These are phyloP conservation scores for Cantharis nigra DNA, from an alignment of 2,888 invertebrate genomes.

Conservation along the genomic window DNA sequence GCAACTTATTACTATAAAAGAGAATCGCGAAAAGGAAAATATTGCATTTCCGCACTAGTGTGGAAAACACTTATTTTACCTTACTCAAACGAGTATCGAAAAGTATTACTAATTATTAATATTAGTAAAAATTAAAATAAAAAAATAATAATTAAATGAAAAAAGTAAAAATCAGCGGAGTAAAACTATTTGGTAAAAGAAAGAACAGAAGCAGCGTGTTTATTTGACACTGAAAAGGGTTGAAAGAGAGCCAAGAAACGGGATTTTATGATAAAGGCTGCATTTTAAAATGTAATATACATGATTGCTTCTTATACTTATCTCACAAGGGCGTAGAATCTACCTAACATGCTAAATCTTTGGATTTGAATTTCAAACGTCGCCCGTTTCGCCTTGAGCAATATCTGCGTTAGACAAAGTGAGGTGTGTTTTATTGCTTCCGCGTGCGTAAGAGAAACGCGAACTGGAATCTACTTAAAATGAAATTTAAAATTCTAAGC, in stretches of 20 bases:
- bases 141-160: too few species aligned
- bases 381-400: slow-evolving; percentile 38
- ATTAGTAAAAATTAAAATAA: too few species aligned
- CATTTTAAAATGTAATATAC: slow-evolving; percentile 33
- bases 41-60: too few species aligned
- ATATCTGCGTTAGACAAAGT: slow-evolving; percentile 40
- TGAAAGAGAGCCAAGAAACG: slow-evolving; percentile 10
- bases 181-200: background rate
- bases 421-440: slow-evolving; percentile 39
- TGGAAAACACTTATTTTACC: too few species aligned
- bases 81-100: too few species aligned
- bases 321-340: slow-evolving; percentile 30
- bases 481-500: slow-evolving; percentile 38
- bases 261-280: slow-evolving; percentile 29
- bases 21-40: too few species aligned
- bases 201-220: background rate
- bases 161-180: background rate
- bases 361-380: slow-evolving; percentile 42
- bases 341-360: slow-evolving; percentile 40
- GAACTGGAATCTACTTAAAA: slow-evolving; percentile 34
- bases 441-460: slow-evolving; percentile 31
- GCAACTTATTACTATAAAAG: too few species aligned
- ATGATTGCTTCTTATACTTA: slow-evolving; percentile 37
- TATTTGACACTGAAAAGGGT: slow-evolving; percentile 10
- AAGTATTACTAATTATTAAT: too few species aligned